Evolutionary conservation across 2,797 vertebrate genomes (phyloP).

Genomic region (Psittacula echo): DNA sequence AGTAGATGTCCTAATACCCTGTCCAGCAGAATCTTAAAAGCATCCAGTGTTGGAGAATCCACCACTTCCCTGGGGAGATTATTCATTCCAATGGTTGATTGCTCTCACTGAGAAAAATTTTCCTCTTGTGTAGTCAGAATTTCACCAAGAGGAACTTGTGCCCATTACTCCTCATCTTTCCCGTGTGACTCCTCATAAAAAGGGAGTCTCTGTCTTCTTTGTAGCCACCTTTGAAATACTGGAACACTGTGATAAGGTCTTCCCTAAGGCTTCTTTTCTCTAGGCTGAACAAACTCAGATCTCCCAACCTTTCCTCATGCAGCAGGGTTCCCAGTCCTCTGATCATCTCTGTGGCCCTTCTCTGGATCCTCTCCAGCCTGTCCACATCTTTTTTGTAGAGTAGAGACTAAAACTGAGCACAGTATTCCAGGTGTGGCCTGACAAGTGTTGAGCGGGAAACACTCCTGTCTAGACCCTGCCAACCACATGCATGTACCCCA

Average conservation of each 20-base stretch:
- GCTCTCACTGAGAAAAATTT: neutral
- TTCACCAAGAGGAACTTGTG: neutral
- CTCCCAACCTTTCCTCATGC: neutral
- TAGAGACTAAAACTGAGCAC: neutral
- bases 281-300: neutral
- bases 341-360: neutral
- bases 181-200: neutral
- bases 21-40: neutral
- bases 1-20: neutral
- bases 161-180: neutral
- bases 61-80: neutral
- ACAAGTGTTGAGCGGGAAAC: neutral
- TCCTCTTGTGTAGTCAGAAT: neutral
- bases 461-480: neutral
- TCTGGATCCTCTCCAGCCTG: neutral
- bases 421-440: neutral
- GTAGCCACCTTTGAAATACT: neutral
- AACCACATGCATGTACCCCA: neutral
- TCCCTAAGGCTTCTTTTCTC: neutral
- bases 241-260: neutral
- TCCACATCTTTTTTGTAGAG: neutral
- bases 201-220: neutral
- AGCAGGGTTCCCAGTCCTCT: neutral
- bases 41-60: neutral
- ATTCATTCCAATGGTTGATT: neutral